Base-by-base conservation (phyloP, 1,140 invertebrate genomes). In the Mya arenaria region DNA sequence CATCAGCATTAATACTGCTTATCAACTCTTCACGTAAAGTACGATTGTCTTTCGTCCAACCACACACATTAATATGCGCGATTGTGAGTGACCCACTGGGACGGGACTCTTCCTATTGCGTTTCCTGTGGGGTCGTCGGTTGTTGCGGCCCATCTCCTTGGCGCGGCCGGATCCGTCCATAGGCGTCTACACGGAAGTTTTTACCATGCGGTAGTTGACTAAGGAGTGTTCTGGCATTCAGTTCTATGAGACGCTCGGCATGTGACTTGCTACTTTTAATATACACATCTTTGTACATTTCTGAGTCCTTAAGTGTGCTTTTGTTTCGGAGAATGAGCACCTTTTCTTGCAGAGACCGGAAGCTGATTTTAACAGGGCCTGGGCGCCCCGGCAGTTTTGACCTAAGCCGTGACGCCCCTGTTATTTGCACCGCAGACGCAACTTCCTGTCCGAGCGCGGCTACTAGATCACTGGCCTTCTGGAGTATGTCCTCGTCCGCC, bases 351-450 rank as follows among this genome's bases (percentile, higher is more conserved):
- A 65, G 82, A 17, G 78, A 84, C 0, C n/a, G 37, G 6, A 56
- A 48, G 0, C 78, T 66, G 37, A 77, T 73, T 30, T 58, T 39
- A 1, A 62, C 77, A 13, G 77, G 19, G 4, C 15, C 10, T 0
- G 77, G 75, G 32, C 71, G 75, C 58, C 81, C 83, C n/a, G 75
- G 83, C 1, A 66, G 74, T 25, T 80, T 41, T 71, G 63, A 74
- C 4, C 36, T 37, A 19, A 62, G 30, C n/a, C 37, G 48, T 60
- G 13, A 13, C 23, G 30, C 28, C 25, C 25, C 5, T 62, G 23
- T 32, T 23, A 3, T 15, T 32, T 32, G 36, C 58, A 62, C 19
- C 4, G 13, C 4, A 4, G 25, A 32, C 19, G 58, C 30, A 15
- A 62, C 58, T 10, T 62, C 4, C 30, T 4, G 3, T 19, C 58